Evolutionary conservation across 1,140 invertebrate species (phyloP), one percentile per base, ranked within the genome.

Genomic region (Tetragnatha versicolor): DNA sequence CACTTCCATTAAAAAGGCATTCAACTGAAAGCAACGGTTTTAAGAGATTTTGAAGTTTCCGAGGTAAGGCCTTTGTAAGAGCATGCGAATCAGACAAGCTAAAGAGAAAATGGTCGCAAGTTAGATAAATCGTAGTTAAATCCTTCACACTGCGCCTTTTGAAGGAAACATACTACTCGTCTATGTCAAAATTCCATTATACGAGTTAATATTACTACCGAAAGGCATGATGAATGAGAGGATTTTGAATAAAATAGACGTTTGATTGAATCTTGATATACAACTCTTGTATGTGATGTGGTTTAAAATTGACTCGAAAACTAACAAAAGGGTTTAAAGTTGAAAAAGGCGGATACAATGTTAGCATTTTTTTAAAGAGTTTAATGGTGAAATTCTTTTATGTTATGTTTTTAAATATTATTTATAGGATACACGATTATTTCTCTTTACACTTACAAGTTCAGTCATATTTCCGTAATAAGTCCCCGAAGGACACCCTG

Each of bases 21-120:
- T 49, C 35, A 35, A 31, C 72, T n/a, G 14, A 7, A 20, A n/a
- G 58, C 37, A 31, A 33, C 39, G 49, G 45, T 63, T 75, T 75
- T 75, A 63, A 33, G 70, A 39, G 55, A 63, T 37, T 75, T 75
- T 31, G 72, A 75, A 75, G 20, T 75, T 35, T 63, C 35, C 42
- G 6, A 14, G 17, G n/a, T 1, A 4, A 10, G 14, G 29, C 29
- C 14, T 66, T 31, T 58, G 29, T 58, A 22, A 22, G 9, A 17
- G 61, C 22, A 65, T 42, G 27, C n/a, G 20, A 55, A 20, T 47
- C 27, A 25, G 22, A 25, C 20, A 55, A 55, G 31, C 12, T 47
- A 31, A 68, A 68, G 12, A 51, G 20, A 51, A 10, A 20, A n/a
- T 22, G 49, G n/a, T n/a, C n/a, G n/a, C n/a, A n/a, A 27, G 39